phyloP scores from a whole-genome alignment of 92 coral and sea anemone species.

The Pocillopora meandrina region DNA sequence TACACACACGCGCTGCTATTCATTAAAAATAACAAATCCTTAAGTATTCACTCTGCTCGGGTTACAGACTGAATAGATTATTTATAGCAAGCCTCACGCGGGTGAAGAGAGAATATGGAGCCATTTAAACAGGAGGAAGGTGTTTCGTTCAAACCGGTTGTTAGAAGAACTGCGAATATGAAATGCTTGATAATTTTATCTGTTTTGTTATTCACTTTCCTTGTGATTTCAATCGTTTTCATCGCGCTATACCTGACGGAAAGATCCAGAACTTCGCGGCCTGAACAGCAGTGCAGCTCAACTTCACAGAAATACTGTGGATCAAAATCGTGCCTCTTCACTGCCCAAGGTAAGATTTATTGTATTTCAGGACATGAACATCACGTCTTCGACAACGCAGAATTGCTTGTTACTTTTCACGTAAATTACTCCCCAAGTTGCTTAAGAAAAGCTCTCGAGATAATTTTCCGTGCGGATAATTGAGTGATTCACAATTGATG shows the following conservation, averaged over 20 bases:
- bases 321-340: conserved; percentile 19
- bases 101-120: background rate
- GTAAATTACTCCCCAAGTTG: too few relatives aligned
- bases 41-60: background rate
- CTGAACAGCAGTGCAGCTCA: background rate
- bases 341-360: conserved; percentile 24
- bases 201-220: conserved; percentile 1
- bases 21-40: conserved; percentile 1
- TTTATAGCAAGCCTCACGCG: background rate
- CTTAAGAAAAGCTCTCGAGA: too few relatives aligned
- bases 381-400: background rate
- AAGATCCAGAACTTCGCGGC: background rate
- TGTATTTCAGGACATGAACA: background rate
- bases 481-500: too few relatives aligned
- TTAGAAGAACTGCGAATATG: background rate
- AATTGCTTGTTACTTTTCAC: too few relatives aligned
- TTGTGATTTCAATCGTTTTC: conserved; percentile 37
- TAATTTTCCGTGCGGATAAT: too few relatives aligned
- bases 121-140: background rate
- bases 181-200: background rate
- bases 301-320: conserved; percentile 26
- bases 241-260: conserved; percentile 33
- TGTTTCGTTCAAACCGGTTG: background rate
- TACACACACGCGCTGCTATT: background rate
- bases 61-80: background rate